phyloP scores from a whole-genome alignment of 2,113 vertebrate species.

The Dipodomys spectabilis region DNA sequence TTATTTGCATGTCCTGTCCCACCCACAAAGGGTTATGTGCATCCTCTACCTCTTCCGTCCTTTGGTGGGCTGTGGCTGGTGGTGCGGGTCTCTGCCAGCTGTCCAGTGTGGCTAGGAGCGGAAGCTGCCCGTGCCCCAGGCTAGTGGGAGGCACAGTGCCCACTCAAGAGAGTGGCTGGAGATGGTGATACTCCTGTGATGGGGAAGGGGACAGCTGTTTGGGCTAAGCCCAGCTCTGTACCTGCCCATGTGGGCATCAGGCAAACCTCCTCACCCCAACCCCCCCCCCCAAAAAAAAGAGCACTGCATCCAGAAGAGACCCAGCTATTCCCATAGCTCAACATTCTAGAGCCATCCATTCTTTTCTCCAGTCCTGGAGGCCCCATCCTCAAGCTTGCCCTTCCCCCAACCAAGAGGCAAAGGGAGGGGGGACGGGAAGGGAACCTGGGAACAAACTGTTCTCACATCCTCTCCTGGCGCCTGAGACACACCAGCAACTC shows the following conservation, averaged over 20 bases:
- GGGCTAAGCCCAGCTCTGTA: not conserved
- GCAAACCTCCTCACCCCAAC: not conserved
- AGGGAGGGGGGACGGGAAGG: not conserved
- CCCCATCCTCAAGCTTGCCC: not conserved
- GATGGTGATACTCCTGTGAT: not conserved
- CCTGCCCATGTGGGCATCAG: not conserved
- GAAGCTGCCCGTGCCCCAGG: not conserved
- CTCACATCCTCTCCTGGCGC: conserved; percentile 61
- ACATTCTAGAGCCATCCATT: not conserved
- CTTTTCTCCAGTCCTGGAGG: conserved; percentile 12
- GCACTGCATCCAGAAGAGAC: not conserved
- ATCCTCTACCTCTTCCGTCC: not conserved
- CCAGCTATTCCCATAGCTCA: conserved; percentile 2
- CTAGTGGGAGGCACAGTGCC: too few relatives aligned
- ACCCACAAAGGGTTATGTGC: not conserved
- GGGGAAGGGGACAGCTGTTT: too few relatives aligned
- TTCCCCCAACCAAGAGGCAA: not conserved
- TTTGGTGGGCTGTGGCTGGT: too few relatives aligned
- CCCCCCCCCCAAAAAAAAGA: too few relatives aligned
- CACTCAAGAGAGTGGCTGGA: not conserved
- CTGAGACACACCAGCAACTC: conserved; percentile 16
- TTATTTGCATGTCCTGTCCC: not conserved
- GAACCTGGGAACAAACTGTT: conserved; percentile 53
- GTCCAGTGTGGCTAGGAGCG: not conserved
- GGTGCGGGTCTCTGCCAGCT: not conserved